A percentile compares a stretch with the other conserved stretches of the same genome.
Conservation (phyloP, 2,113 vertebrate species). For the Neodon shergylaensis region DNA sequence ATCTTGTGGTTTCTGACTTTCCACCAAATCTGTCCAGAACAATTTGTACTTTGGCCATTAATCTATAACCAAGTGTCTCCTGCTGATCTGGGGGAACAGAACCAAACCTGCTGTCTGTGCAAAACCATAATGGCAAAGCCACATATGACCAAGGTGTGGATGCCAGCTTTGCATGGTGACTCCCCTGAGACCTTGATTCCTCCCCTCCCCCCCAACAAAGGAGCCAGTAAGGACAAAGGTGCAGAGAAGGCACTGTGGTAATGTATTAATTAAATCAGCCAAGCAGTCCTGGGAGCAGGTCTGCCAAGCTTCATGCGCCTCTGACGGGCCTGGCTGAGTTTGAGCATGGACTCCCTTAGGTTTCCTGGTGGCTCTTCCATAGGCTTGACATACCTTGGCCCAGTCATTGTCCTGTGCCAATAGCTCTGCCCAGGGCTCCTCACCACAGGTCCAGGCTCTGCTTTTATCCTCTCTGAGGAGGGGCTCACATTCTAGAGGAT, state of each 20-base stretch:
- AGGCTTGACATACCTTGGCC: not conserved
- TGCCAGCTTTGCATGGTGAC: not conserved
- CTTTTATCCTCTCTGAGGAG: not conserved
- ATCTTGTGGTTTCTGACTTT: constrained; percentile 85
- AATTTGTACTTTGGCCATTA: constrained; percentile 91
- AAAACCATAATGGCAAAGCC: constrained; percentile 46
- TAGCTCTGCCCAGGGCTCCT: not conserved
- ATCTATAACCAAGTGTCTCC: constrained; percentile 88
- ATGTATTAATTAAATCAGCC: not conserved
- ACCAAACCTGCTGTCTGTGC: constrained; percentile 80
- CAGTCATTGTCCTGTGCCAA: not conserved
- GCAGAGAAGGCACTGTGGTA: not conserved
- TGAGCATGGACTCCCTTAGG: not conserved
- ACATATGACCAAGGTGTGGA: not conserved
- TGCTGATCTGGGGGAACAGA: constrained; percentile 76
- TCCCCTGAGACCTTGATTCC: not conserved
- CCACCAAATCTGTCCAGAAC: constrained; percentile 86
- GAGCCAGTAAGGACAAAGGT: not conserved
- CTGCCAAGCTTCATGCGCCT: not conserved
- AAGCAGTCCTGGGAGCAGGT: not conserved
- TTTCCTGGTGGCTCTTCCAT: fast-evolving
- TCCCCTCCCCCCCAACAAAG: not conserved
- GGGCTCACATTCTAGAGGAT: not conserved
- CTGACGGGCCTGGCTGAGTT: not conserved
- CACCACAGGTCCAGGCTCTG: not conserved